Base-by-base conservation (phyloP, 2,888 invertebrate species). In the Dolichomitus sp. region DNA sequence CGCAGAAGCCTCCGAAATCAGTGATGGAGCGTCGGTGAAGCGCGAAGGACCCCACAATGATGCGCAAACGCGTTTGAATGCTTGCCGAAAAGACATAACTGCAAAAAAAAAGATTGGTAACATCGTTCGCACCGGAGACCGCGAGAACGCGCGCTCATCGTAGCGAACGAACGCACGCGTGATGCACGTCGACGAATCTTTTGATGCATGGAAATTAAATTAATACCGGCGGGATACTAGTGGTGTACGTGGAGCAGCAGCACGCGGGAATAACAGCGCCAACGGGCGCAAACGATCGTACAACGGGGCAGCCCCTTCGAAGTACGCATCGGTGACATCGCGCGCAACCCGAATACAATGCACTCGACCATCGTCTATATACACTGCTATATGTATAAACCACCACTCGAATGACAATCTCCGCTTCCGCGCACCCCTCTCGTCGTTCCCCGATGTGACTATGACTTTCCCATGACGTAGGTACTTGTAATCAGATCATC, bases 381-480 rank as follows among this genome's bases (percentile, higher is more conserved):
- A 12, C 48, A 68, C 27, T 17, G 30, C 52, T 73, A 42, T 19
- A 23, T 52, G 6, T 52, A 50, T 12, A 42, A 45, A 69, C 45
- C 37, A 40, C 37, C 37, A 37, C 61, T 61, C 33, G 65, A 79
- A 69, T 77, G 59, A 61, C 66, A 59, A 70, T 78, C 81, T 69
- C 75, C 80, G 59, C 66, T 45, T 70, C 54, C 63, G 27, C 61
- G 11, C 63, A 75, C 80, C 80, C 80, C 65, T 70, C 88, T 17
- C 12, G 14, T 50, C 70, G 23, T 72, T 80, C 57, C 66, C 73
- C 66, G 48, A 69, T 48, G 33, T 42, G 52, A 75, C 87, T 92
- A 33, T 61, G 91, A 93, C 92, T 93, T 93, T 93, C 93, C 93
- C 93, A 93, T 93, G 93, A 93, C 92, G 91, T 76, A 40, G 80